phyloP scores from a whole-genome alignment of 2,113 vertebrate species.

The Syngnathoides biaculeatus region DNA sequence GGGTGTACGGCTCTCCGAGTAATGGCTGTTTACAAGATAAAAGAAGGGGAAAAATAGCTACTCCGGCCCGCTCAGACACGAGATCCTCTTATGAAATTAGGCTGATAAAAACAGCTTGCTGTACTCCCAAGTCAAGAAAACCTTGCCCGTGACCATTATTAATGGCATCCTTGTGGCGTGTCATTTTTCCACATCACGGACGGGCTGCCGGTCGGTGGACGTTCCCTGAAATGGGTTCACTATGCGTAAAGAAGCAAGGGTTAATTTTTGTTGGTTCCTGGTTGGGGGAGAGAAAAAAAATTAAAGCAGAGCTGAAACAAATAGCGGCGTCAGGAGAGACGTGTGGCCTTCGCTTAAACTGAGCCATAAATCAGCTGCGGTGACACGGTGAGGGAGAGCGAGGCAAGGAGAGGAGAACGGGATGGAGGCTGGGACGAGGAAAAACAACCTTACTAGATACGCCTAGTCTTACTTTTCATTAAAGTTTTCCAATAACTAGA shows the following conservation, averaged over 20 bases:
- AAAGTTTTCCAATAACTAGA: too few species aligned
- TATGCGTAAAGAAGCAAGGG: slow-evolving; percentile 49
- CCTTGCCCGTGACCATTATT: slow-evolving; percentile 75
- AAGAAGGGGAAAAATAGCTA: slow-evolving; percentile 70
- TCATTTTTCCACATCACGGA: slow-evolving; percentile 69
- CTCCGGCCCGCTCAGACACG: slow-evolving; percentile 63
- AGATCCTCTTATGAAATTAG: slow-evolving; percentile 72
- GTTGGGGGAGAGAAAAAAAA: slow-evolving; percentile 32
- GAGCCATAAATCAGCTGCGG: slow-evolving; percentile 79
- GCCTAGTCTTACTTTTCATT: slow-evolving; percentile 3
- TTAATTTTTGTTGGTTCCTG: slow-evolving; percentile 69
- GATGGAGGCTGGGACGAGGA: slow-evolving; percentile 11
- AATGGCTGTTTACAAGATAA: slow-evolving; percentile 74
- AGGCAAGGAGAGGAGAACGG: slow-evolving; percentile 16
- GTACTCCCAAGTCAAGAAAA: slow-evolving; percentile 68
- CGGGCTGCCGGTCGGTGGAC: slow-evolving; percentile 7
- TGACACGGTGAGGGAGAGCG: slow-evolving; percentile 51
- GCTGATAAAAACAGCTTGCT: slow-evolving; percentile 72
- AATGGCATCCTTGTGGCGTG: slow-evolving; percentile 73
- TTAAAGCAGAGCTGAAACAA: slow-evolving; percentile 77
- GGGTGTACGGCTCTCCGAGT: slow-evolving; percentile 64
- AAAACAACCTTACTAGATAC: slow-evolving; percentile 17
- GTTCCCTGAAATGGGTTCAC: neutral
- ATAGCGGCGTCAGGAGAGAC: slow-evolving; percentile 76
- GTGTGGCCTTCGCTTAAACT: slow-evolving; percentile 84